A percentile compares a stretch with the other conserved stretches of the same genome.
Evolutionary conservation across 2,797 vertebrate genomes (phyloP).

Genomic region (Saxicola maurus): DNA sequence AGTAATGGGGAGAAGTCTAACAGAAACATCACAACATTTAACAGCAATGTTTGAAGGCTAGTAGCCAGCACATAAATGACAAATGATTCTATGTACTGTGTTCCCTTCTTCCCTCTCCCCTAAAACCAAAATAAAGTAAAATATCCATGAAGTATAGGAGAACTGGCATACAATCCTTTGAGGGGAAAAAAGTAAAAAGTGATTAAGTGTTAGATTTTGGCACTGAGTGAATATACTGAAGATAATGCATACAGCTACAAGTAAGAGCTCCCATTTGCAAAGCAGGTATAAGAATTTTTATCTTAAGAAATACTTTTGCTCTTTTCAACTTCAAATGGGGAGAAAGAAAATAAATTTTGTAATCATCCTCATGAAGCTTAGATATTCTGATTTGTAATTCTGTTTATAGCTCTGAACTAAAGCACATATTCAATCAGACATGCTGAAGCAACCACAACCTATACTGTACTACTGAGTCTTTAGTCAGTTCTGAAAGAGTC

Average conservation of each 20-base stretch:
- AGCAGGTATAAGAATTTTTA: not conserved
- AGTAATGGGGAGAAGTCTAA: not conserved
- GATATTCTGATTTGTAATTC: not conserved
- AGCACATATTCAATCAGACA: not conserved
- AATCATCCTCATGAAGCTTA: not conserved
- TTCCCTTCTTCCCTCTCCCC: not conserved
- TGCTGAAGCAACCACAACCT: not conserved
- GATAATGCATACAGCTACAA: not conserved
- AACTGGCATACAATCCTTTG: not conserved
- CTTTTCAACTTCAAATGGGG: not conserved
- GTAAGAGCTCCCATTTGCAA: not conserved
- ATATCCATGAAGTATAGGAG: not conserved
- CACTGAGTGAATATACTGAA: not conserved
- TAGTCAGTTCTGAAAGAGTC: not conserved
- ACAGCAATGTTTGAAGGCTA: not conserved
- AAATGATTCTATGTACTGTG: not conserved
- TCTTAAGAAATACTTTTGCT: not conserved
- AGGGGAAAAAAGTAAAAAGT: not conserved
- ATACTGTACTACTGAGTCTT: not conserved
- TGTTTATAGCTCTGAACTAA: not conserved
- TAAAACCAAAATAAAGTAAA: not conserved
- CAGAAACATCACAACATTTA: not conserved
- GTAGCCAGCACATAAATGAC: not conserved
- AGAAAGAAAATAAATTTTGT: not conserved
- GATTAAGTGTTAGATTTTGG: not conserved